These are phyloP conservation scores for Pangasianodon gigas DNA, from an alignment of 2,113 vertebrate genomes.

Conservation along the genomic window DNA sequence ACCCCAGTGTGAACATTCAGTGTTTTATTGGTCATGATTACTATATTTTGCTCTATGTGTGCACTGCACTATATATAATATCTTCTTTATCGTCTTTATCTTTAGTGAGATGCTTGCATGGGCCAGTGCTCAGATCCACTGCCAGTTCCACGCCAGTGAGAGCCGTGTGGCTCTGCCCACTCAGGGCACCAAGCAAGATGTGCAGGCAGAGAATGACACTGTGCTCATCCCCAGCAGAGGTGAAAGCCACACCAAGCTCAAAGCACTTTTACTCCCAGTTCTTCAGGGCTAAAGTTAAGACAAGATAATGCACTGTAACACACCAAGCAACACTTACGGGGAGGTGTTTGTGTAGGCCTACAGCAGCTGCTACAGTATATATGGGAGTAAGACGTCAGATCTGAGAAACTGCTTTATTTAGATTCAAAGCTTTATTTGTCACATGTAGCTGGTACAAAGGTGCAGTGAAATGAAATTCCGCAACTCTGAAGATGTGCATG, in stretches of 20 bases:
- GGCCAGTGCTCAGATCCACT: conserved; percentile 98
- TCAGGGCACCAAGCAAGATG: conserved; percentile 87
- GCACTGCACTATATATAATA: background rate
- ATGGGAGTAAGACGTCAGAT: background rate
- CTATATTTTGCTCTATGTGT: background rate
- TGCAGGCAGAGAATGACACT: conserved; percentile 93
- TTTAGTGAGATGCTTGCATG: conserved; percentile 93
- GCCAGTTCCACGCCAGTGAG: conserved; percentile 95
- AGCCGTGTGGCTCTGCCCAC: conserved; percentile 84
- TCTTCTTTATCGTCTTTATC: conserved; percentile 19
- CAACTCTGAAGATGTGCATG: background rate
- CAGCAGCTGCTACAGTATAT: background rate
- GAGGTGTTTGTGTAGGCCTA: background rate
- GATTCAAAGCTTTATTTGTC: background rate
- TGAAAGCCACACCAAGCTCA: conserved; percentile 60
- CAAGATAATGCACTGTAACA: background rate
- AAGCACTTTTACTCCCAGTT: background rate
- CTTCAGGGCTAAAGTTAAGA: background rate
- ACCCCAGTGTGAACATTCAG: background rate
- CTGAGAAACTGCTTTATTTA: background rate
- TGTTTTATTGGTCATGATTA: background rate
- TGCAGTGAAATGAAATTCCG: background rate
- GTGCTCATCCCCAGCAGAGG: conserved; percentile 96
- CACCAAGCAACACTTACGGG: background rate
- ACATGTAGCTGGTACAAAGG: background rate